A percentile compares a stretch with the other conserved stretches of the same genome.
Conservation (phyloP, 1,140 invertebrate genomes). For the Orius laevigatus region DNA sequence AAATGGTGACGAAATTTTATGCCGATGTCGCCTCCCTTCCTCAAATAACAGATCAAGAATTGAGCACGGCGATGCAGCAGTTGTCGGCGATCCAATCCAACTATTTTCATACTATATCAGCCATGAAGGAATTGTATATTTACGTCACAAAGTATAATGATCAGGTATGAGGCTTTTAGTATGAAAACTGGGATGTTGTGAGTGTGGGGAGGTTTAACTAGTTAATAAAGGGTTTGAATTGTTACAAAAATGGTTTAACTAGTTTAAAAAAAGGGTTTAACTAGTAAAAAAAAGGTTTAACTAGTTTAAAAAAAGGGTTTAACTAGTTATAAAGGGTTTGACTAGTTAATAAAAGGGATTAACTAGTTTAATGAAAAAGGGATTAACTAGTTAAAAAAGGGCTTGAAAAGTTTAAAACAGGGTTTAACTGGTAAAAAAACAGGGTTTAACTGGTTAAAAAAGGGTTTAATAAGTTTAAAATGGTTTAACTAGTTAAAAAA, state of each 20-base stretch:
- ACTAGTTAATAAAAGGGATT: too few species aligned
- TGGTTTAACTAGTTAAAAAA: too few species aligned
- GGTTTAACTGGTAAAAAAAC: too few species aligned
- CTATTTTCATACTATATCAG: slow-evolving; percentile 78
- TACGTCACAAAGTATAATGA: slow-evolving; percentile 88
- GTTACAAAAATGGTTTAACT: background rate
- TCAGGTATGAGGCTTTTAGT: slow-evolving; percentile 44
- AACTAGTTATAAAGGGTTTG: too few species aligned
- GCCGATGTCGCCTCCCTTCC: slow-evolving; percentile 65
- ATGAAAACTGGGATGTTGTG: slow-evolving; percentile 7
- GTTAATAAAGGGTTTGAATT: background rate
- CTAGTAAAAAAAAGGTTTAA: too few species aligned
- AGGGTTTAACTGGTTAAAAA: too few species aligned
- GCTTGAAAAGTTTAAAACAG: too few species aligned
- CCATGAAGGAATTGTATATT: slow-evolving; percentile 84
- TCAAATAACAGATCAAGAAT: slow-evolving; percentile 79
- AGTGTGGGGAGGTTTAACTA: background rate
- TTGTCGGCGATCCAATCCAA: slow-evolving; percentile 70
- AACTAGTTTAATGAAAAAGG: too few species aligned
- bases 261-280: too few species aligned
- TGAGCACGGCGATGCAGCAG: slow-evolving; percentile 82
- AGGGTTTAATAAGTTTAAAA: too few species aligned
- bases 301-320: too few species aligned
- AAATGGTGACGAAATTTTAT: slow-evolving; percentile 62
- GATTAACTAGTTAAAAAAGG: too few species aligned